Conservation (phyloP, 2,113 vertebrate species). For the Xenopus borealis region DNA sequence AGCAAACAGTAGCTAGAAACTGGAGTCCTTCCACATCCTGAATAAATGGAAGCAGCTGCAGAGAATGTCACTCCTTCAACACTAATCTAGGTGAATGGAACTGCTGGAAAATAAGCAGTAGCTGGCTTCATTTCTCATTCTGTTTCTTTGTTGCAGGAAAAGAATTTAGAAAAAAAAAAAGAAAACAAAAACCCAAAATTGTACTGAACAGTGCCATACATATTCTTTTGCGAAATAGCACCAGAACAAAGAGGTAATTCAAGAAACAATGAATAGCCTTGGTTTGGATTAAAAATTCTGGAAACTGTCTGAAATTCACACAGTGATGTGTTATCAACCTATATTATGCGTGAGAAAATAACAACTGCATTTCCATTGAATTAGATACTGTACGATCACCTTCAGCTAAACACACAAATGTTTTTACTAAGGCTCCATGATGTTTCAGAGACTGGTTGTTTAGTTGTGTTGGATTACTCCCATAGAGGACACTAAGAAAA, state of each 20-base stretch:
- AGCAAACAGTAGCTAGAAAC: constrained; percentile 30
- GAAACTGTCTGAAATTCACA: neutral
- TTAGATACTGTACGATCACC: no score
- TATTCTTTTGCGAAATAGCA: constrained; percentile 1
- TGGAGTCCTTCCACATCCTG: constrained; percentile 39
- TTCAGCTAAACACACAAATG: no score
- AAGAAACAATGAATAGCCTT: neutral
- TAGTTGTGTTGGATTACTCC: no score
- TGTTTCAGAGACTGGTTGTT: no score
- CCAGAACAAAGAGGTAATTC: neutral
- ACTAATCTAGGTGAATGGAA: constrained; percentile 44
- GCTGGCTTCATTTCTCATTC: constrained; percentile 33
- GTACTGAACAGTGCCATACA: constrained; percentile 14
- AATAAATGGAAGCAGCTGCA: constrained; percentile 37
- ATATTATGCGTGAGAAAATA: neutral
- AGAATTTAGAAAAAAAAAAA: constrained; percentile 19
- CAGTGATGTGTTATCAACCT: no score
- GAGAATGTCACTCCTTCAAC: constrained; percentile 29
- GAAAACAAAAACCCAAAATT: constrained; percentile 20
- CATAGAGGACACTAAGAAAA: no score
- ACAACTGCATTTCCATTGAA: no score
- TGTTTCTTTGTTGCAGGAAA: constrained; percentile 41
- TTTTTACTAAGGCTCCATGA: no score
- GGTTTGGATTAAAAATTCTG: neutral
- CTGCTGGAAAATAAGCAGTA: constrained; percentile 17